Base-by-base conservation (phyloP, 2,888 invertebrate genomes). In the Dolichomitus sp. region DNA sequence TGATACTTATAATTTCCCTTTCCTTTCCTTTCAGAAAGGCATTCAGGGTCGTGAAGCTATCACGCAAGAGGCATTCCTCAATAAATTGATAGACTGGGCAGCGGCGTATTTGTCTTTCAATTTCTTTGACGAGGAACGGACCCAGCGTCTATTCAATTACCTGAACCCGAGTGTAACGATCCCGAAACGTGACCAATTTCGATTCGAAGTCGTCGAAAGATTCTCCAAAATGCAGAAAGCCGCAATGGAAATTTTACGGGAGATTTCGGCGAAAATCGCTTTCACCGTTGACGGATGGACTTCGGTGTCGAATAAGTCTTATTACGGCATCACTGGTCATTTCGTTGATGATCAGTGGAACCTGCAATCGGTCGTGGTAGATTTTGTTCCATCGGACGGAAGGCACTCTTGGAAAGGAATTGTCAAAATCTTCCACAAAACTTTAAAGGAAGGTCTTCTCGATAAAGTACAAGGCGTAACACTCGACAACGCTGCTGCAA, bases 271-370 rank as follows among this genome's bases (percentile, higher is more conserved):
- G 3, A 81, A 83, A 42, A 76, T 86, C 27, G 75, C 83, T 19
- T 84, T 84, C 33, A 83, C 86, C 4, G 57, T 85, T 0, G 84
- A 86, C 74, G 86, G 79, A 0, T 85, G 86, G 84, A 84, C 80
- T 37, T 76, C 78, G 1, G 27, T 83, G 0, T 52, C 70, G 27
- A 54, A 50, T 9, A 50, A 73, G 59, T 83, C 66, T 3, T 84
- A 69, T n/a, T 73, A 77, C 37, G 74, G 83, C 1, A 81, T 86
- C 6, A 86, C 83, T 1, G 77, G 65, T 14, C 85, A 86, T 83
- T 85, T 73, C 6, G 68, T 86, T 12, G 81, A 86, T 61, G 75
- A 81, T 12, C 19, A 84, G 23, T 87, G 81, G 75, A 73, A 50
- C 11, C 45, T 86, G 3, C 84, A 83, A 72, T 85, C 86, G 4